Base-by-base conservation (phyloP, 1,140 invertebrate genomes). In the Cydia amplana region DNA sequence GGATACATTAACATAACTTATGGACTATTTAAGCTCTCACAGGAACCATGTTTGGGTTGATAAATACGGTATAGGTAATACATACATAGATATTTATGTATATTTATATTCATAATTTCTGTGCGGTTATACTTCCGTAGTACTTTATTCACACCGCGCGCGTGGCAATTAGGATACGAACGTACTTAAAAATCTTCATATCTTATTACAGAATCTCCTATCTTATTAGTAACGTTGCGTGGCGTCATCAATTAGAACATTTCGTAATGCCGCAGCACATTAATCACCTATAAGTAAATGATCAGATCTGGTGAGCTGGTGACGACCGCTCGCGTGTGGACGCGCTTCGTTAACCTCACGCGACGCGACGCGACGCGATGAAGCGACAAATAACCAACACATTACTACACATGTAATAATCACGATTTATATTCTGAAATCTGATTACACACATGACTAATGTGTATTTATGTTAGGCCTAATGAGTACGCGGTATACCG, bases 381-480 rank as follows among this genome's bases (percentile, higher is more conserved):
- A 70, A 70, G 65, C 65, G 65, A 70, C 65, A 70, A 70, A 70
- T 70, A 70, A 70, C 65, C 65, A 23, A 20, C 64, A 36, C 65
- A 36, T 36, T 40, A 36, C 65, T 32, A 70, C 65, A 36, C 65
- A 28, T 70, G 65, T 70, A 70, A 70, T 70, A 70, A 70, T 32
- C 65, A 36, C 28, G 65, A 70, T 70, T 70, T 70, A 70, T 70
- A 36, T 70, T 67, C 32, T 40, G 65, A 70, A 36, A 43, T 67
- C 32, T 40, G 65, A 70, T 70, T 70, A 70, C 65, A 18, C 28
- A n/a, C 16, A 70, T 70, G 65, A 70, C 65, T 70, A 70, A 70
- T 70, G 32, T 32, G 36, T 70, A 70, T 70, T 70, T 70, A 70
- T 70, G 65, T 70, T 40, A 18, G 65, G 65, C 20, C 65, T 70